A percentile compares a stretch with the other conserved stretches of the same genome.
phyloP scores from a whole-genome alignment of 2,797 vertebrate species.

The Lithobates sylvaticus region DNA sequence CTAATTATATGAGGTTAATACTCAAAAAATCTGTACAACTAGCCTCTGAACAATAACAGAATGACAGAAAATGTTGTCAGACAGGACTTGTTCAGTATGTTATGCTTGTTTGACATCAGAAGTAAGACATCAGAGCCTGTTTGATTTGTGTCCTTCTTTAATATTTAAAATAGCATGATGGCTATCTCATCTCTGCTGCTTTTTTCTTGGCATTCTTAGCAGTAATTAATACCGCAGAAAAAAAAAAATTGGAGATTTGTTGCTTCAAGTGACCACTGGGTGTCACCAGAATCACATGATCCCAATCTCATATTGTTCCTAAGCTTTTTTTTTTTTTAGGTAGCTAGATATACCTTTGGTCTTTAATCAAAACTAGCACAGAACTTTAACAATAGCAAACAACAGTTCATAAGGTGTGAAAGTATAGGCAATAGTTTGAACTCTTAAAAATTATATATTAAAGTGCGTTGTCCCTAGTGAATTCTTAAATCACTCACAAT shows the following conservation, averaged over 20 bases:
- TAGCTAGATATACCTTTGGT: neutral
- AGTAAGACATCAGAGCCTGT: conserved; percentile 14
- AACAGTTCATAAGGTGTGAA: neutral
- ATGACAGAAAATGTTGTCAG: conserved; percentile 9
- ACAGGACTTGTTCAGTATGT: neutral
- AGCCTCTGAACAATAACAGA: neutral
- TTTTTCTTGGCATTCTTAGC: neutral
- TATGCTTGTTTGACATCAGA: conserved; percentile 8
- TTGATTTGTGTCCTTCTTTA: conserved; percentile 16
- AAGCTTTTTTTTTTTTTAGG: neutral
- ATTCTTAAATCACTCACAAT: no score
- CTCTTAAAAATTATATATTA: no score
- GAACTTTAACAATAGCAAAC: neutral
- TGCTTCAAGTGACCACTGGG: neutral
- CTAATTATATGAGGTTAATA: neutral
- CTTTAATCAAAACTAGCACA: neutral
- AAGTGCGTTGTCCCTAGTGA: no score
- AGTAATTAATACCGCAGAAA: conserved; percentile 30
- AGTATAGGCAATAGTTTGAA: neutral
- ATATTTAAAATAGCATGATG: neutral
- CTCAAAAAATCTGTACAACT: neutral
- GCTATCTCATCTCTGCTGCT: conserved; percentile 21
- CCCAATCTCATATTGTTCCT: neutral
- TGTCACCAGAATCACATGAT: conserved; percentile 32
- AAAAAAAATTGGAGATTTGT: neutral